A percentile compares a stretch with the other conserved stretches of the same genome.
phyloP scores from a whole-genome alignment of 2,888 invertebrate genomes.

The Colostygia pectinataria region DNA sequence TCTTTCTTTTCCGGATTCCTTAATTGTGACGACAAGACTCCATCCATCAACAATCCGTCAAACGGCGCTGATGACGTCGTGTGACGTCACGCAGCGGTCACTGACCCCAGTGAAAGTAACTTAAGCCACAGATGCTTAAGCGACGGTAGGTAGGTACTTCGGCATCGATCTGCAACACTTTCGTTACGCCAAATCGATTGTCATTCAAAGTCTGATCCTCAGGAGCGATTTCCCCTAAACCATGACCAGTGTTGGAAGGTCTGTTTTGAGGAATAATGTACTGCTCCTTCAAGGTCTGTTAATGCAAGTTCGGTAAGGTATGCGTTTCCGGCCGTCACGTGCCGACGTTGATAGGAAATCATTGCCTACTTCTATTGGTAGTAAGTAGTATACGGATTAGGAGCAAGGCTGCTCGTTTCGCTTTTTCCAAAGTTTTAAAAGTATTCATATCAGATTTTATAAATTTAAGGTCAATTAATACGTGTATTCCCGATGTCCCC shows the following conservation, averaged over 20 bases:
- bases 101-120: constrained; percentile 69
- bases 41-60: constrained; percentile 13
- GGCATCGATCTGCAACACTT: constrained; percentile 73
- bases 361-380: background rate
- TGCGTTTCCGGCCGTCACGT: constrained; percentile 19
- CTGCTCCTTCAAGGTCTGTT: constrained; percentile 1
- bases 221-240: constrained; percentile 51
- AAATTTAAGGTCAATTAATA: constrained; percentile 6
- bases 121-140: too few species aligned
- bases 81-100: constrained; percentile 52
- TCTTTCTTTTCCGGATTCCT: constrained; percentile 6
- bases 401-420: constrained; percentile 17
- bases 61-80: constrained; percentile 38
- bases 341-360: constrained; percentile 14
- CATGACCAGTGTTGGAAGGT: constrained; percentile 6
- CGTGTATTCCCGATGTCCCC: too few species aligned
- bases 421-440: background rate
- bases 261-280: background rate
- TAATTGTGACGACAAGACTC: constrained; percentile 2
- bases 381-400: constrained; percentile 9
- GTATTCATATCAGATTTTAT: background rate
- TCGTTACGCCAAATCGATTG: constrained; percentile 68
- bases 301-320: constrained; percentile 7
- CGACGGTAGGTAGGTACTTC: constrained; percentile 37
- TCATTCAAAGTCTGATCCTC: constrained; percentile 60